Percentiles rank a stretch among this genome's conserved stretches.
Conservation (phyloP, 2,888 invertebrate species). For the Ornithoptera alexandrae region DNA sequence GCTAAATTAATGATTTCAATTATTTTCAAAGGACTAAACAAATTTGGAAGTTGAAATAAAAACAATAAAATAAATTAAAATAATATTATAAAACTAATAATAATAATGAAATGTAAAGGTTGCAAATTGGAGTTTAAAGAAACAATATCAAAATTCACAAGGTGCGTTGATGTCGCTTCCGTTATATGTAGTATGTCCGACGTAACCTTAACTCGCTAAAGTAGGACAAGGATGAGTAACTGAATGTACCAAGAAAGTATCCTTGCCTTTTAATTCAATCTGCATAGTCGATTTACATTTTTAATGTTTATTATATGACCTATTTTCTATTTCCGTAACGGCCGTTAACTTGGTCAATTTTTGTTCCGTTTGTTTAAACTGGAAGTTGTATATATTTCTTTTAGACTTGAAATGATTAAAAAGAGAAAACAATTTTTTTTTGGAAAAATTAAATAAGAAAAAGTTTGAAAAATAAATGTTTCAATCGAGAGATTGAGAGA, state of each 20-base stretch:
- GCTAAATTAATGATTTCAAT: too few species aligned
- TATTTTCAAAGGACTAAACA: too few species aligned
- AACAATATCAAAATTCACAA: constrained; percentile 13
- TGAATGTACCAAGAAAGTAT: constrained; percentile 23
- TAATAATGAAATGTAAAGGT: not conserved
- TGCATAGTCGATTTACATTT: not conserved
- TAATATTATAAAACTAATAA: too few species aligned
- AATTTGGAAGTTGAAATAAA: too few species aligned
- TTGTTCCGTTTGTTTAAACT: not conserved
- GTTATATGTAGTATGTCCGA: constrained; percentile 11
- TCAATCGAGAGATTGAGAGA: too few species aligned
- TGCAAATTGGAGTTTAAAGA: not conserved
- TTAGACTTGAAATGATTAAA: too few species aligned
- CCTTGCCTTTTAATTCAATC: constrained; percentile 10
- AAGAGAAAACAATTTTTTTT: too few species aligned
- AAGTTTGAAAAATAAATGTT: too few species aligned
- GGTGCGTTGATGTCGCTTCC: constrained; percentile 16
- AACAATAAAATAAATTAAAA: too few species aligned
- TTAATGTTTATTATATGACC: not conserved
- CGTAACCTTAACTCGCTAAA: constrained; percentile 11
- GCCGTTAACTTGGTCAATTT: not conserved
- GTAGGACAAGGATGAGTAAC: constrained; percentile 28
- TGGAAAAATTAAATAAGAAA: too few species aligned
- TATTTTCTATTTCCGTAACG: not conserved
- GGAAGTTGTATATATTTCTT: not conserved